A percentile compares a stretch with the other conserved stretches of the same genome.
Evolutionary conservation across 1,140 invertebrate genomes (phyloP).

Genomic region (Drosophila sucinea): DNA sequence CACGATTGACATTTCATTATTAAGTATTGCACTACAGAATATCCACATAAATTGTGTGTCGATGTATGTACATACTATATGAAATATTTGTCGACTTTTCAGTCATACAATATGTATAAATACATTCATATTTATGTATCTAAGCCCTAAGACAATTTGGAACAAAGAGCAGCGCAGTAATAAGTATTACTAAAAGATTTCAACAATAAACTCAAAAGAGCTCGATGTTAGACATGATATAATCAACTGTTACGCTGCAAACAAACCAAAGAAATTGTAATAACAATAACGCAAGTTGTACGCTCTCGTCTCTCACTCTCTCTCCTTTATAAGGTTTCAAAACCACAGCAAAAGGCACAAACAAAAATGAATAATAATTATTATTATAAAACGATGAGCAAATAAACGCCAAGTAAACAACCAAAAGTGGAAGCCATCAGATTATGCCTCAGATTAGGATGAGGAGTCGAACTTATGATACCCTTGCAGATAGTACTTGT

Average conservation of each 20-base stretch:
- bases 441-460: not conserved
- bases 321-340: slow-evolving; percentile 60
- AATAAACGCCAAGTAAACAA: slow-evolving; percentile 42
- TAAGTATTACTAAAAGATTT: not conserved
- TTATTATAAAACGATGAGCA: slow-evolving; percentile 62
- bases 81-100: not conserved
- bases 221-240: not conserved
- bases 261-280: slow-evolving; percentile 14
- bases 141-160: slow-evolving; percentile 12
- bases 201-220: slow-evolving; percentile 2
- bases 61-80: not conserved
- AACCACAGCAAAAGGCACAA: slow-evolving; percentile 56
- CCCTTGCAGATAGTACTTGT: slow-evolving; percentile 13
- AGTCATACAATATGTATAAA: not conserved
- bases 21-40: not conserved
- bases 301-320: slow-evolving; percentile 35
- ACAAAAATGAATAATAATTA: slow-evolving; percentile 59
- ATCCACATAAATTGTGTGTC: not conserved
- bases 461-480: slow-evolving; percentile 19
- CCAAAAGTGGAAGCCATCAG: slow-evolving; percentile 39
- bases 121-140: slow-evolving; percentile 40
- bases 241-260: not conserved
- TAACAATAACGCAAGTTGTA: slow-evolving; percentile 27
- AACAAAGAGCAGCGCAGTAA: not conserved
- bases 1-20: not conserved